phyloP scores from a whole-genome alignment of 2,113 vertebrate genomes.

The Paramisgurnus dabryanus region DNA sequence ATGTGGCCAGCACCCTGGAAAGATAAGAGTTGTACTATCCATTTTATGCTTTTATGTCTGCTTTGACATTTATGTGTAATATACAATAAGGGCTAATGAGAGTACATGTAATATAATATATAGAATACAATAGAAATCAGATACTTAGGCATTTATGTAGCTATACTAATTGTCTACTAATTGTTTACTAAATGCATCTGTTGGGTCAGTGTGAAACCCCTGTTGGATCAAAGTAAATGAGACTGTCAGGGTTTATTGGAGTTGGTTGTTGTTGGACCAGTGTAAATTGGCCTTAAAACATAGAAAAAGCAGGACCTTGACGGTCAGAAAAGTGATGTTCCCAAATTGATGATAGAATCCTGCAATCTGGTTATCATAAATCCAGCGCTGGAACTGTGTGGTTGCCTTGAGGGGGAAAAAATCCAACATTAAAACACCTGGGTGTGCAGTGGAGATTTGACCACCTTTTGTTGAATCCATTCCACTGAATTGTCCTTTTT shows the following conservation, averaged over 20 bases:
- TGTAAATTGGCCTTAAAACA: too few species aligned
- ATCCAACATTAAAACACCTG: background rate
- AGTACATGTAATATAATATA: too few species aligned
- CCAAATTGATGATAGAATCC: slow-evolving; percentile 75
- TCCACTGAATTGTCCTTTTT: slow-evolving; percentile 57
- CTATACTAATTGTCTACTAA: too few species aligned
- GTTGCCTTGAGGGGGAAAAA: slow-evolving; percentile 59
- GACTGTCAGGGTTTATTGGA: too few species aligned
- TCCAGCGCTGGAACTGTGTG: slow-evolving; percentile 65
- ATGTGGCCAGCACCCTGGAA: slow-evolving; percentile 80
- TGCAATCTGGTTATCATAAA: slow-evolving; percentile 68
- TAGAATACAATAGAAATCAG: too few species aligned
- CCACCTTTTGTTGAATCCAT: slow-evolving; percentile 67
- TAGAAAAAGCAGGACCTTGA: slow-evolving; percentile 64
- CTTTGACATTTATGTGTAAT: background rate
- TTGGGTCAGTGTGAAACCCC: too few species aligned
- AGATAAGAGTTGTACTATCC: background rate
- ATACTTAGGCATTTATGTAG: too few species aligned
- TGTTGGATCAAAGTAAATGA: too few species aligned
- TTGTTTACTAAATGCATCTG: too few species aligned
- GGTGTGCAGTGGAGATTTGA: background rate
- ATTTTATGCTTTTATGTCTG: background rate
- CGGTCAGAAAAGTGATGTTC: slow-evolving; percentile 75
- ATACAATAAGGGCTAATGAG: too few species aligned
- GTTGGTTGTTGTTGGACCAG: too few species aligned